Evolutionary conservation across 2,797 vertebrate species (phyloP).

Genomic region (Champsocephalus esox): DNA sequence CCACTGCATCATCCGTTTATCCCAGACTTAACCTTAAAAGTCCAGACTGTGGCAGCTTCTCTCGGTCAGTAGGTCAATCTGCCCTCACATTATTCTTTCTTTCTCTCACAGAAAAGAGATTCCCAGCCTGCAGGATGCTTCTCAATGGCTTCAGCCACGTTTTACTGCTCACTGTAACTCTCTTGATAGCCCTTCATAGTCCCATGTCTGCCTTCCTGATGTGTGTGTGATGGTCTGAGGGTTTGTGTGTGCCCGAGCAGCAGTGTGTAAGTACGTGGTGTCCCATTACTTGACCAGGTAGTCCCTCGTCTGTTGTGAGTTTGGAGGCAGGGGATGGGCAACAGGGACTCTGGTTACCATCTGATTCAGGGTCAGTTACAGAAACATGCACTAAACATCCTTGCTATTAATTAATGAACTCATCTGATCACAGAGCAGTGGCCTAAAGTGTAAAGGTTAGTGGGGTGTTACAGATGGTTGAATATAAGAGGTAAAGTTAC

Average conservation of each 20-base stretch:
- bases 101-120: constrained; percentile 12
- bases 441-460: constrained; percentile 53
- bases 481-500: constrained; percentile 73
- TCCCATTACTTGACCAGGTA: constrained; percentile 79
- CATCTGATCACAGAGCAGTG: constrained; percentile 71
- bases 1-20: constrained; percentile 1
- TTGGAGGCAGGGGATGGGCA: constrained; percentile 54
- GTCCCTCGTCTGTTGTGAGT: constrained; percentile 67
- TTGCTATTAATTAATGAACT: constrained; percentile 58
- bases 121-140: neutral
- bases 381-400: constrained; percentile 44
- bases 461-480: constrained; percentile 65
- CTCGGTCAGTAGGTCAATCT: constrained; percentile 34
- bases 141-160: neutral
- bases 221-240: constrained; percentile 15
- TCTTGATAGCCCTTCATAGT: constrained; percentile 20
- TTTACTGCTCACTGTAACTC: constrained; percentile 1
- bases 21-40: constrained; percentile 12
- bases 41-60: neutral
- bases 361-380: constrained; percentile 76
- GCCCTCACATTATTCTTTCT: constrained; percentile 25
- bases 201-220: constrained; percentile 32
- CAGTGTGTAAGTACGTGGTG: constrained; percentile 62
- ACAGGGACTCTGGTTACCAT: constrained; percentile 72
- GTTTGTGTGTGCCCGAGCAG: constrained; percentile 30